These are phyloP conservation scores for Myanophis thanlyinensis DNA, from an alignment of 2,113 vertebrate genomes.

Conservation along the genomic window DNA sequence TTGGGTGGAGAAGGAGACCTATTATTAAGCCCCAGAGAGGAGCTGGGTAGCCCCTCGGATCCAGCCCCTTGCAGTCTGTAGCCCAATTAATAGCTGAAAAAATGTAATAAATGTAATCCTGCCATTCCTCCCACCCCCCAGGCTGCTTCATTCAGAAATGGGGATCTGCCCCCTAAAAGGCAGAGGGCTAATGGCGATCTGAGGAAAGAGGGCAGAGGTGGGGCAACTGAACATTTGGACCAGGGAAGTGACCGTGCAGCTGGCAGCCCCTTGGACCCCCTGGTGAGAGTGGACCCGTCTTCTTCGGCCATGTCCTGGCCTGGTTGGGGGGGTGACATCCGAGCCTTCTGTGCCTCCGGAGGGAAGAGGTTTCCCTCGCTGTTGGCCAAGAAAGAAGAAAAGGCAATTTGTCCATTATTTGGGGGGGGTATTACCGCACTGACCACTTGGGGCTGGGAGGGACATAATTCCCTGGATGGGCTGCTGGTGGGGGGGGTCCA, in stretches of 20 bases:
- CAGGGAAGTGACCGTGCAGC: neutral
- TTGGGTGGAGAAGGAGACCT: conserved; percentile 44
- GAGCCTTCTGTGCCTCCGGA: neutral
- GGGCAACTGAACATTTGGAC: neutral
- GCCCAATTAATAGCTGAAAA: neutral
- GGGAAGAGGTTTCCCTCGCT: neutral
- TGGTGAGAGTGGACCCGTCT: neutral
- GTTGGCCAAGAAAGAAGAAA: neutral
- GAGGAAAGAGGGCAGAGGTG: neutral
- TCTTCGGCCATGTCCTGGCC: neutral
- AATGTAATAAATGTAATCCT: conserved; percentile 28
- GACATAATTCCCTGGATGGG: neutral
- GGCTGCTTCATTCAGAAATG: neutral
- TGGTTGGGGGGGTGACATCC: neutral
- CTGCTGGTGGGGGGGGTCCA: neutral
- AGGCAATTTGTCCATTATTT: neutral
- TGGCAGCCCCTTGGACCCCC: neutral
- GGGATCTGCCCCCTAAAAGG: neutral
- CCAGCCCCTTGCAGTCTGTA: neutral
- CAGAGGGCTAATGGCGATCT: no score
- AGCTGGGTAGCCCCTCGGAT: neutral
- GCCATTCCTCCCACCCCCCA: neutral
- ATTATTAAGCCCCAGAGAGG: neutral
- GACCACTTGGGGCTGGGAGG: neutral
- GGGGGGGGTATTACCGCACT: neutral